These are phyloP conservation scores for Aegotheles bennettii DNA, from an alignment of 2,113 vertebrate genomes.

Conservation along the genomic window DNA sequence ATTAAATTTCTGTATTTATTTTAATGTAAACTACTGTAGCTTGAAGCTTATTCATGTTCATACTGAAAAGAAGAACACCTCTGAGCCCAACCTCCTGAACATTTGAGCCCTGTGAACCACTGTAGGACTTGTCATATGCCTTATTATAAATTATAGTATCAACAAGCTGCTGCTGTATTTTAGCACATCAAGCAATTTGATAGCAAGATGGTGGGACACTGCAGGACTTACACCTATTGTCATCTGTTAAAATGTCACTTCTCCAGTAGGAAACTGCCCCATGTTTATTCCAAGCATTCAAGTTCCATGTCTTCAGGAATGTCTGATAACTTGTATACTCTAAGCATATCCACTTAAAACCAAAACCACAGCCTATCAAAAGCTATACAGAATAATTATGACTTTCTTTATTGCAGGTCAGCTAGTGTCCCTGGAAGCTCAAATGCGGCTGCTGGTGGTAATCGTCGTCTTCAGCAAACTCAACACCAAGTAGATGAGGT, in stretches of 20 bases:
- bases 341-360: not conserved
- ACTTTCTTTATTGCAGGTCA: slow-evolving; percentile 65
- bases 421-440: slow-evolving; percentile 20
- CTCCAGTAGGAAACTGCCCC: not conserved
- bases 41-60: not conserved
- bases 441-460: slow-evolving; percentile 56
- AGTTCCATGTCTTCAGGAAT: not conserved
- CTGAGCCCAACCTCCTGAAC: not conserved
- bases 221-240: accelerated
- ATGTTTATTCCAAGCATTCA: not conserved
- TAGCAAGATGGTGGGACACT: not conserved
- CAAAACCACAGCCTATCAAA: not conserved
- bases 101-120: not conserved
- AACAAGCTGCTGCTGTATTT: not conserved
- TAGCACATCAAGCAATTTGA: too few species aligned
- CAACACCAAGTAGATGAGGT: slow-evolving; percentile 82
- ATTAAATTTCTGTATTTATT: not conserved
- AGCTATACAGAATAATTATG: not conserved
- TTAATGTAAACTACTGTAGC: not conserved
- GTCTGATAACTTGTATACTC: not conserved
- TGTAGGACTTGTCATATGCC: not conserved
- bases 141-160: not conserved
- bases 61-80: not conserved
- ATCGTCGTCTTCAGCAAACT: slow-evolving; percentile 77
- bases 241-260: not conserved